Base-by-base conservation (phyloP, 2,113 vertebrate genomes). In the Malaclemys terrapin region DNA sequence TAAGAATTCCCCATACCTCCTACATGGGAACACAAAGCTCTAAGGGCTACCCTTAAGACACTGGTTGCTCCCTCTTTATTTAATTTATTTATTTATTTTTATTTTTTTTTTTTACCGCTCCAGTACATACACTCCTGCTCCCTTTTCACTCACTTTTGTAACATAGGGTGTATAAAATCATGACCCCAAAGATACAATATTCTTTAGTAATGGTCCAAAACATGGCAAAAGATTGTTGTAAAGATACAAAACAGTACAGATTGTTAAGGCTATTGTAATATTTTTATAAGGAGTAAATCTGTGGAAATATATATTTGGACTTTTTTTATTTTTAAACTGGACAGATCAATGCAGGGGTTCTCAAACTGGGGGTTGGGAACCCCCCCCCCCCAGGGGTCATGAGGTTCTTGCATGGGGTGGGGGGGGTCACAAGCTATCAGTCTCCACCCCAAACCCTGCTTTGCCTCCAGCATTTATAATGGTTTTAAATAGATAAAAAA, bases 1-100 rank as follows among this genome's bases (percentile, higher is more conserved):
- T 96, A 97, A 95, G 93, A 96, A 92, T 94, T 96, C 75, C 93
- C 91, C 82, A 49, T 92, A 94, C 72, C 72, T 96, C 90, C 89
- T 62, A 90, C 88, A 50, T 96, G 94, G 91, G 90, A 96, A 87
- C 20, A 38, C 89, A 97, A 62, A 95, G 89, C 87, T 95, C 27
- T 31, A 87, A 56, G 90, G 94, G 76, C 93, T 90, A 53, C 38
- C 93, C 91, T 85, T 91, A 85, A 45, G 76, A 52, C 81, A 84
- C 0, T 84, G 89, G 80, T 19, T 76, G 83, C 57, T 72, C 42
- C 35, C 90, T 93, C 69, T 87, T 62, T 27, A 82, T 8, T 47
- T 17, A 57, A 59, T 85, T 88, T 69, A 72, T 80, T 52, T 27
- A 27, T n/a, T 80, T 27, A 12, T 49, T 42, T 42, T 42, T 42